phyloP scores from a whole-genome alignment of 2,888 invertebrate genomes.

The Epiblema foenella region DNA sequence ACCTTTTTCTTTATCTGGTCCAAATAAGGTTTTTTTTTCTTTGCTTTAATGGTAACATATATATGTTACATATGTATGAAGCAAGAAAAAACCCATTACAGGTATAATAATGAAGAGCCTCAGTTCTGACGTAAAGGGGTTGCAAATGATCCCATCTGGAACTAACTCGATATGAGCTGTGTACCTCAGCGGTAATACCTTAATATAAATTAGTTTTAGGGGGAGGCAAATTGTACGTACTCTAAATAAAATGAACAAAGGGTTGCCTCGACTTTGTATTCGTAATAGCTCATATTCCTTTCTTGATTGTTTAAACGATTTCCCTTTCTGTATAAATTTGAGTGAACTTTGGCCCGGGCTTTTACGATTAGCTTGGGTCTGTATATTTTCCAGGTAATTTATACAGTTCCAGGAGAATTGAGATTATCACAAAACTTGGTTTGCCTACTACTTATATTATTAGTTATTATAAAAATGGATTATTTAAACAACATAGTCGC shows the following conservation, averaged over 20 bases:
- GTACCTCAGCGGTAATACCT: constrained; percentile 44
- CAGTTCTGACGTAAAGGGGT: constrained; percentile 24
- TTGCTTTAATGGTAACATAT: background rate
- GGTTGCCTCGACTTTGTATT: constrained; percentile 58
- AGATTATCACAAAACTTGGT: background rate
- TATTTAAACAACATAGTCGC: no score
- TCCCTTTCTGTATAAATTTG: constrained; percentile 51
- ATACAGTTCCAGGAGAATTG: no score
- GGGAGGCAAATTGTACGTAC: constrained; percentile 44
- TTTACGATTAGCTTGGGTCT: background rate
- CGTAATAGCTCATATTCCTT: constrained; percentile 63
- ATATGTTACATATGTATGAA: background rate
- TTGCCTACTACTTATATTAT: background rate
- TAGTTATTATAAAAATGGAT: no score
- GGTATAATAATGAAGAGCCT: constrained; percentile 5
- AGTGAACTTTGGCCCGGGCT: constrained; percentile 46
- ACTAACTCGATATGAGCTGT: constrained; percentile 45
- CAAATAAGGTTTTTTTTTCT: no score
- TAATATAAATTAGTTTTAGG: constrained; percentile 50
- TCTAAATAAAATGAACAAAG: constrained; percentile 61
- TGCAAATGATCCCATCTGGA: constrained; percentile 28
- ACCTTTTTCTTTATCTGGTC: no score
- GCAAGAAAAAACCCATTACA: background rate
- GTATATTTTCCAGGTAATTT: background rate
- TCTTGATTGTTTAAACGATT: constrained; percentile 66